Evolutionary conservation across 2,888 invertebrate species (phyloP).

Genomic region (Gymnosoma rotundatum): DNA sequence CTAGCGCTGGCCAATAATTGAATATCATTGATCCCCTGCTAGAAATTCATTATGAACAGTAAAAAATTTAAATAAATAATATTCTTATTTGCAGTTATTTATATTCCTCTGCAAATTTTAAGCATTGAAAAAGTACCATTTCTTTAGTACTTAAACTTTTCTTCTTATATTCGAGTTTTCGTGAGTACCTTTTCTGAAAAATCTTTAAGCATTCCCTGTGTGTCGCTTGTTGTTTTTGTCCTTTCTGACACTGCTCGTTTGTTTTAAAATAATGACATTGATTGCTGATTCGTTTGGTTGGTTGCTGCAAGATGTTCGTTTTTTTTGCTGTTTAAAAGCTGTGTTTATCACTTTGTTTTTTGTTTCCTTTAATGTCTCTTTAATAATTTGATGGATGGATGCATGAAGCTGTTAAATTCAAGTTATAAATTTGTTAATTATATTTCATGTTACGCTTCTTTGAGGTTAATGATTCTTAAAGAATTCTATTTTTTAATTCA

Average conservation of each 20-base stretch:
- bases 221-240: background rate
- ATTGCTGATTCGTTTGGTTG: constrained; percentile 39
- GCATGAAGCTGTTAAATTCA: constrained; percentile 54
- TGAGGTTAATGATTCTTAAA: constrained; percentile 42
- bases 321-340: constrained; percentile 23
- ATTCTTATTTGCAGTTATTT: background rate
- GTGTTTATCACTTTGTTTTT: background rate
- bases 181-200: constrained; percentile 48
- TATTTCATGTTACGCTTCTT: constrained; percentile 51
- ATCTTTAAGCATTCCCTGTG: constrained; percentile 33
- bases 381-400: constrained; percentile 61
- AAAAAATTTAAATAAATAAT: too few relatives aligned
- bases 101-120: background rate
- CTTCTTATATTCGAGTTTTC: background rate
- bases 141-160: background rate
- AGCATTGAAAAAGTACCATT: background rate
- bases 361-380: constrained; percentile 32
- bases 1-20: too few relatives aligned
- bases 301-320: constrained; percentile 48
- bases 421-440: constrained; percentile 41
- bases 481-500: constrained; percentile 34
- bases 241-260: constrained; percentile 36
- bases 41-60: too few relatives aligned
- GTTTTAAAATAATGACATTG: constrained; percentile 60
- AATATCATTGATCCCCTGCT: too few relatives aligned